These are phyloP conservation scores for Drosophila ustulata DNA, from an alignment of 2,888 invertebrate species.

Conservation along the genomic window DNA sequence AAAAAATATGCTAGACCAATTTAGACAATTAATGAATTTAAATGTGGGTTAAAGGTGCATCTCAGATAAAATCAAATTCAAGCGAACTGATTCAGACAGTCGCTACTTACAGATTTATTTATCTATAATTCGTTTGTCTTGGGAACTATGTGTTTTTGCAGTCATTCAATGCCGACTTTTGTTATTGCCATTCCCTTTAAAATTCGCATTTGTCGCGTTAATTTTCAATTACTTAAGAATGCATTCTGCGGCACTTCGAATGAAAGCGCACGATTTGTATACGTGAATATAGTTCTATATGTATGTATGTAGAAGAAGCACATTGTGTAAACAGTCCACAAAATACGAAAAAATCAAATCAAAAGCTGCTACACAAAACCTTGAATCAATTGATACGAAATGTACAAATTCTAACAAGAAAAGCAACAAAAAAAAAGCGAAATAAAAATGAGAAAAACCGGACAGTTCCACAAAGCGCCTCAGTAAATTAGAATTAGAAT, in stretches of 20 bases:
- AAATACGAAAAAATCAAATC: constrained; percentile 60
- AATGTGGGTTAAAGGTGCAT: neutral
- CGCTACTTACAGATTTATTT: neutral
- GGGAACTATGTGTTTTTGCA: neutral
- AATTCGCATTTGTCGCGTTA: constrained; percentile 42
- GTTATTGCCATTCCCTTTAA: constrained; percentile 39
- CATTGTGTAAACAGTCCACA: constrained; percentile 39
- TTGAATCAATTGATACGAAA: constrained; percentile 81
- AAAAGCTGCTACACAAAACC: constrained; percentile 69
- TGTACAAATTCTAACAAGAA: constrained; percentile 61
- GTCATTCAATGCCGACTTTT: constrained; percentile 12
- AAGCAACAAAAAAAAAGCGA: constrained; percentile 9
- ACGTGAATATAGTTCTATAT: constrained; percentile 31
- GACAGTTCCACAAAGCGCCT: constrained; percentile 60
- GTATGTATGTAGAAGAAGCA: neutral
- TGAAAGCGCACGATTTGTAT: constrained; percentile 71
- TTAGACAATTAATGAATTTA: neutral
- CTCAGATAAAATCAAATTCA: neutral
- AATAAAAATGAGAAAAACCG: constrained; percentile 34
- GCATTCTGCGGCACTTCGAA: constrained; percentile 68
- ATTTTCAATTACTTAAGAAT: constrained; percentile 75
- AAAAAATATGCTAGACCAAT: no score
- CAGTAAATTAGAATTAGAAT: constrained; percentile 71
- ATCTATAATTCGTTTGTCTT: neutral
- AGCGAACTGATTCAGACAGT: neutral